These are phyloP conservation scores for Tiliqua scincoides DNA, from an alignment of 2,113 vertebrate species.

Conservation along the genomic window DNA sequence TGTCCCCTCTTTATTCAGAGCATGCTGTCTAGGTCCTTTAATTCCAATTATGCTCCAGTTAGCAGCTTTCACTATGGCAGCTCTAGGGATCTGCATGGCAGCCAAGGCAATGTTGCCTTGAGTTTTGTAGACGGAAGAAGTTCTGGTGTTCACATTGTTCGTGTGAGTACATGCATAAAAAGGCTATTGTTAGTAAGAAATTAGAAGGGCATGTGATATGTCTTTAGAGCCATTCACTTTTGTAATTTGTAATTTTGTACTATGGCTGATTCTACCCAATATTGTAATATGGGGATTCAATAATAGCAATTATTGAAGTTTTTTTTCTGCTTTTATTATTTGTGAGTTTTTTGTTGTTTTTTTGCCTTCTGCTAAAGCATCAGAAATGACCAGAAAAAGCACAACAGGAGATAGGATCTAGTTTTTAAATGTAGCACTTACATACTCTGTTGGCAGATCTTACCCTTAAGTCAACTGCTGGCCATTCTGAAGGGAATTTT, in stretches of 20 bases:
- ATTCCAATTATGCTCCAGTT: constrained; percentile 90
- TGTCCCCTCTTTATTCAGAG: constrained; percentile 92
- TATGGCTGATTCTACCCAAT: background rate
- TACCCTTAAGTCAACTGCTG: background rate
- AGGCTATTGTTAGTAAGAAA: constrained; percentile 58
- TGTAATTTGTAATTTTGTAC: constrained; percentile 3
- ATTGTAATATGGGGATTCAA: background rate
- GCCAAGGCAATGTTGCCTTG: constrained; percentile 93
- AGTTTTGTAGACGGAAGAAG: constrained; percentile 89
- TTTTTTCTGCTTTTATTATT: background rate
- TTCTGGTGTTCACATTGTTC: constrained; percentile 86
- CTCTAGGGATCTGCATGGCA: constrained; percentile 95
- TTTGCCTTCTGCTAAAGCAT: constrained; percentile 12
- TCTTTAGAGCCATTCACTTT: constrained; percentile 24
- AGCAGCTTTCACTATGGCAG: constrained; percentile 92
- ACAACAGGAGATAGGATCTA: background rate
- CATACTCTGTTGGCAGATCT: background rate
- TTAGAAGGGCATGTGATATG: constrained; percentile 46
- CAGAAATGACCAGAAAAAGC: background rate
- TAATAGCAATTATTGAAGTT: constrained; percentile 24
- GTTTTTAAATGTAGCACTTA: background rate
- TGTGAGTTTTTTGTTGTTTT: background rate
- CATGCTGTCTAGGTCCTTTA: constrained; percentile 96
- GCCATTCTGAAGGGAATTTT: background rate
- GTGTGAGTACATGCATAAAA: constrained; percentile 88